phyloP scores from a whole-genome alignment of 1,140 invertebrate species.

The Acromyrmex charruanus region DNA sequence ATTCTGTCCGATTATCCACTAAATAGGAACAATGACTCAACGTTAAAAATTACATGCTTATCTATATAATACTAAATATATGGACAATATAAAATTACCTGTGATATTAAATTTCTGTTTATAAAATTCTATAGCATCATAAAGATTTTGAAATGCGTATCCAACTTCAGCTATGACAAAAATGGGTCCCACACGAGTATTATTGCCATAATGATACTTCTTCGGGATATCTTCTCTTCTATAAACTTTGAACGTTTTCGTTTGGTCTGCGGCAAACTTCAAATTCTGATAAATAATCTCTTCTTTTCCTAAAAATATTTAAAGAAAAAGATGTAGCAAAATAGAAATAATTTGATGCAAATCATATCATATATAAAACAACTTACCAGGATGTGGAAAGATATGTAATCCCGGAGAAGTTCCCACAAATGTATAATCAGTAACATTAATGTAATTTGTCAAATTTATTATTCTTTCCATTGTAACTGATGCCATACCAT shows the following conservation, averaged over 20 bases:
- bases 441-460: conserved; percentile 86
- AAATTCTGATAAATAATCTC: conserved; percentile 87
- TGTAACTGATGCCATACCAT: conserved; percentile 90
- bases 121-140: conserved; percentile 83
- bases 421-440: conserved; percentile 85
- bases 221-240: conserved; percentile 87
- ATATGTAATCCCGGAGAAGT: conserved; percentile 87
- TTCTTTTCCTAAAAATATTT: conserved; percentile 81
- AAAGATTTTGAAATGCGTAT: conserved; percentile 88
- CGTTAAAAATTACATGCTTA: neutral
- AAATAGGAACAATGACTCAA: conserved; percentile 67
- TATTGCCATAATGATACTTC: conserved; percentile 88
- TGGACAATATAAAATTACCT: conserved; percentile 74
- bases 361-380: conserved; percentile 1
- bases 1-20: conserved; percentile 86
- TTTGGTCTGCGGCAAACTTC: conserved; percentile 82
- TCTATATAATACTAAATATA: neutral
- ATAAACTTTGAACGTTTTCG: conserved; percentile 87
- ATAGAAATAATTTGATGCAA: conserved; percentile 23
- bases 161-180: conserved; percentile 87
- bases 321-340: neutral
- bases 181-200: conserved; percentile 88
- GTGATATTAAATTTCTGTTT: conserved; percentile 86
- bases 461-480: conserved; percentile 88
- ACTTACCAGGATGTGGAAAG: conserved; percentile 86